A percentile compares a stretch with the other conserved stretches of the same genome.
Conservation (phyloP, 2,113 vertebrate species). For the Ophiodon elongatus region DNA sequence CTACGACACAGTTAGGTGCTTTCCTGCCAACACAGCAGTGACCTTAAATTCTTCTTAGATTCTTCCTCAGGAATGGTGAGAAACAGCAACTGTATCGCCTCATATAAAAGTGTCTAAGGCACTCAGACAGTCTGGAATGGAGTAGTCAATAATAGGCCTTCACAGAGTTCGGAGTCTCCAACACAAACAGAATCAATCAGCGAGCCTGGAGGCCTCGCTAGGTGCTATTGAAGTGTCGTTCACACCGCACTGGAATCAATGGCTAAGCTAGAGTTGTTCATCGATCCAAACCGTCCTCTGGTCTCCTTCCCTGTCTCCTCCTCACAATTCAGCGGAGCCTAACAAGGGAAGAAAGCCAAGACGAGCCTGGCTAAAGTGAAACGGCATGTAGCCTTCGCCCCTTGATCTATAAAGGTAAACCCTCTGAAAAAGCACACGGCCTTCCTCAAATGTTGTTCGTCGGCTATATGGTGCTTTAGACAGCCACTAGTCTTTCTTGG, state of each 20-base stretch:
- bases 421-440: constrained; percentile 13
- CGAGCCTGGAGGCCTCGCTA: constrained; percentile 41
- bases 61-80: constrained; percentile 22
- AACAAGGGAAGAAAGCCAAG: constrained; percentile 50
- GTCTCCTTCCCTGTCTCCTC: constrained; percentile 46
- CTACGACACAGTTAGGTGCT: background rate
- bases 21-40: background rate
- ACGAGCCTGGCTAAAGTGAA: constrained; percentile 27
- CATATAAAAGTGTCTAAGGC: constrained; percentile 20
- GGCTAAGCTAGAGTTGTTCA: constrained; percentile 68
- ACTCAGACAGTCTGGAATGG: constrained; percentile 60
- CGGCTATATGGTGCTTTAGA: constrained; percentile 26
- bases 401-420: constrained; percentile 24
- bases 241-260: constrained; percentile 68
- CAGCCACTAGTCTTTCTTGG: constrained; percentile 5
- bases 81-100: constrained; percentile 20
- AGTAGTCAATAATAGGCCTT: constrained; percentile 71
- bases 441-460: constrained; percentile 14
- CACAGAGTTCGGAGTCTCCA: constrained; percentile 64
- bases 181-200: constrained; percentile 70
- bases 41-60: constrained; percentile 7
- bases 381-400: background rate
- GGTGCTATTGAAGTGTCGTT: constrained; percentile 63
- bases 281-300: constrained; percentile 59
- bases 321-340: constrained; percentile 48